Evolutionary conservation across 2,888 invertebrate species (phyloP).

Genomic region (Actias luna): DNA sequence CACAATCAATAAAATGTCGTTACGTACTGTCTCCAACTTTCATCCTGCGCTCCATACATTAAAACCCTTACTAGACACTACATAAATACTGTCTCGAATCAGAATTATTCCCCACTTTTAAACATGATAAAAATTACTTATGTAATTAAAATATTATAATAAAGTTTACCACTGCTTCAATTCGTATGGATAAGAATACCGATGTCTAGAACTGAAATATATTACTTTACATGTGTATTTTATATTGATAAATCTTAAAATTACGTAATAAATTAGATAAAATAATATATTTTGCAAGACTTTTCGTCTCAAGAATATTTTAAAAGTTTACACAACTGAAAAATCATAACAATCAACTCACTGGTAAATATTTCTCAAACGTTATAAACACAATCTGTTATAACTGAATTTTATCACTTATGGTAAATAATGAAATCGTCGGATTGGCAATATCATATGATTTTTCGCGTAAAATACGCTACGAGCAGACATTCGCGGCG

Average conservation of each 20-base stretch:
- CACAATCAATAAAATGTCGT: constrained; percentile 63
- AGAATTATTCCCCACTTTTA: not conserved
- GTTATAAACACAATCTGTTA: not conserved
- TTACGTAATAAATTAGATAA: not conserved
- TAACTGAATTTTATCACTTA: not conserved
- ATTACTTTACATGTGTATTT: not conserved
- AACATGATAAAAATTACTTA: not conserved
- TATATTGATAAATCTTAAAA: not conserved
- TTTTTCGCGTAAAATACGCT: constrained; percentile 36
- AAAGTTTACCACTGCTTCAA: not conserved
- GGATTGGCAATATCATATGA: not conserved
- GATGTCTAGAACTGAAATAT: not conserved
- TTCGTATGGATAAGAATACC: not conserved
- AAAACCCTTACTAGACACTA: not conserved
- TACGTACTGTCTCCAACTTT: constrained; percentile 34
- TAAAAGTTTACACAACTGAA: not conserved
- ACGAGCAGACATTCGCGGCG: constrained; percentile 55
- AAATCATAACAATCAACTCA: not conserved
- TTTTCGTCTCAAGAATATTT: not conserved
- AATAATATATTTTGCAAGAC: not conserved
- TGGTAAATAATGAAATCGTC: not conserved
- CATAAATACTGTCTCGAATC: not conserved
- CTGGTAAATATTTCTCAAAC: not conserved
- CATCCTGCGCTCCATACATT: not conserved
- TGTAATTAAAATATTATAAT: not conserved